Base-by-base conservation (phyloP, 2,888 invertebrate species). In the Thera obeliscata region DNA sequence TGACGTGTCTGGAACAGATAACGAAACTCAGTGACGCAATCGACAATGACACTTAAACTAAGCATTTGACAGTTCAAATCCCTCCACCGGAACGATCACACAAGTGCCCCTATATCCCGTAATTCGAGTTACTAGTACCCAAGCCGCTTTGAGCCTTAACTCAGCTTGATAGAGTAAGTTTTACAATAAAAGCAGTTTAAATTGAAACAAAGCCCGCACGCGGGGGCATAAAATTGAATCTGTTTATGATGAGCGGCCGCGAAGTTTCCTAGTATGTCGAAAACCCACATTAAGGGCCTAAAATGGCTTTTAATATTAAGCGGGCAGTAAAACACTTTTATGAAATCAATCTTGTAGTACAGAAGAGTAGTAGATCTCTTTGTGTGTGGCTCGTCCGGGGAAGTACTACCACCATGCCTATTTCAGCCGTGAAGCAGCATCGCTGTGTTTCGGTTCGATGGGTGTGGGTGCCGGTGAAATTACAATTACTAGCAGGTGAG, bases 171-270 rank as follows among this genome's bases (percentile, higher is more conserved):
- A 68, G 22, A 50, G 64, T 35, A 50, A n/a, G 55, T 50, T 57
- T 55, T 61, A n/a, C 35, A 12, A n/a, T 57, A 9, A 43, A 61
- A 56, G 11, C 11, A 3, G 8, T n/a, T 46, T 8, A 35, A 38
- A 41, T 56, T 56, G 41, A 43, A 61, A 55, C 56, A 61, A 38
- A 55, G 54, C 56, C 81, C 82, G 81, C 80, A 77, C 71, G 81
- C 79, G 70, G 68, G 81, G 80, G 85, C 76, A 87, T 89, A 87
- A 88, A 89, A 91, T 89, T 90, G 85, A 91, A 90, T 90, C 81
- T 87, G 86, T 89, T 90, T 88, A 88, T 89, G 88, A 87, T 86
- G 83, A 78, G 70, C 66, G 63, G 57, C 56, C 41, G 56, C 58
- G 61, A 67, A 66, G 41, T 67, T 67, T 59, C 57, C 62, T 61